phyloP scores from a whole-genome alignment of 2,113 vertebrate species.

The Malurus cyaneus region DNA sequence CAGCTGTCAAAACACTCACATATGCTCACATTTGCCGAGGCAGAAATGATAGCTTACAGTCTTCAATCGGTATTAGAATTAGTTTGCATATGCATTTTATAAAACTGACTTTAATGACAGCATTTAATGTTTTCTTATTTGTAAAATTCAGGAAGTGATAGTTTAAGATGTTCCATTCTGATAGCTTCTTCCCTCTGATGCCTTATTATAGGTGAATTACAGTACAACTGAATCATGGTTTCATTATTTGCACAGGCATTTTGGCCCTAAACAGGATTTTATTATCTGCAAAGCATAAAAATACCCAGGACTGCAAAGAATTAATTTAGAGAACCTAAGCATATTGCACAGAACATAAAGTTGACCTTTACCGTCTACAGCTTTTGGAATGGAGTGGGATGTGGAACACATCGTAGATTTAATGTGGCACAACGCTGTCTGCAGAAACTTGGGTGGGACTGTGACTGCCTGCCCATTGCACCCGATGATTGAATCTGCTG shows the following conservation, averaged over 20 bases:
- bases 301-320: conserved; percentile 71
- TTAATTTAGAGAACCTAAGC: conserved; percentile 82
- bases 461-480: conserved; percentile 73
- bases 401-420: conserved; percentile 79
- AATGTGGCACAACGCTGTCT: conserved; percentile 81
- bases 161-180: conserved; percentile 11
- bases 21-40: conserved; percentile 55
- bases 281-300: conserved; percentile 75
- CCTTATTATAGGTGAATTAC: conserved; percentile 67
- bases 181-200: conserved; percentile 3
- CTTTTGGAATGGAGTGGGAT: conserved; percentile 80
- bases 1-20: conserved; percentile 63
- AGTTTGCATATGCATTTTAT: conserved; percentile 50
- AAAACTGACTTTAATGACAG: conserved; percentile 31
- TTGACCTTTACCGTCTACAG: conserved; percentile 80
- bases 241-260: conserved; percentile 62
- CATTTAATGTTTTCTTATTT: conserved; percentile 42
- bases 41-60: conserved; percentile 55
- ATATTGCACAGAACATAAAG: conserved; percentile 86
- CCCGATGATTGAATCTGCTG: conserved; percentile 84
- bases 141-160: conserved; percentile 21
- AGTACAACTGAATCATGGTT: neutral
- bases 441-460: conserved; percentile 81
- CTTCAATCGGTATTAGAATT: conserved; percentile 51
- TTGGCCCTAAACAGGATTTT: conserved; percentile 70